Base-by-base conservation (phyloP, 2,888 invertebrate species). In the Lacanobia wlatinum region DNA sequence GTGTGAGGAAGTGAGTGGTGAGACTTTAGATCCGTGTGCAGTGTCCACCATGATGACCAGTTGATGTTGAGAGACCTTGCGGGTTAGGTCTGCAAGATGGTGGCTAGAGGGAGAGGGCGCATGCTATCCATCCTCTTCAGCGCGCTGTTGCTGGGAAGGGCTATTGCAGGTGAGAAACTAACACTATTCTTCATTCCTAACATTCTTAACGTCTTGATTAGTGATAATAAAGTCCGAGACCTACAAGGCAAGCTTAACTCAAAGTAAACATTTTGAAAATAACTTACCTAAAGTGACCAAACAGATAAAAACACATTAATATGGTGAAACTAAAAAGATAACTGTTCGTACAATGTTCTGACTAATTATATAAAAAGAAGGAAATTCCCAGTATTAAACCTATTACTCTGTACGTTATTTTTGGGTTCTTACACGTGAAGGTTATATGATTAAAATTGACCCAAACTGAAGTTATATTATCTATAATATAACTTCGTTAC, bases 91-190 rank as follows among this genome's bases (percentile, higher is more conserved):
- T 79, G 84, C 90, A 94, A 92, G 85, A 96, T 95, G 96, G 90
- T 89, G 87, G 88, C 90, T 80, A 89, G 92, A 80, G 92, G 89
- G 76, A 91, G 92, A 84, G 89, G 92, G 68, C 92, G 94, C 72
- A 88, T 94, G 87, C 91, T 96, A 84, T 95, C 96, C 71, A 94
- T 96, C 79, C 88, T 96, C 81, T 95, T 96, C 92, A 96, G 95
- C 89, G 93, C 94, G 61, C 86, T 96, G 82, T 92, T 96, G 68
- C 92, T 96, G 81, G 96, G 96, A 78, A 92, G 95, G 77, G 95
- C 94, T 82, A 93, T 96, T 78, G 94, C 96, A 90, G 96, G 96
- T 96, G 86, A 92, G 92, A 48, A 50, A 21, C 14, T 14, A 38
- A 23, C 7, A 16, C 48, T 48, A 14, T 43, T 43, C 43, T 43